Evolutionary conservation across 2,888 invertebrate species (phyloP), one percentile per base, ranked within the genome.

Genomic region (Hirtodrosophila alboralis): DNA sequence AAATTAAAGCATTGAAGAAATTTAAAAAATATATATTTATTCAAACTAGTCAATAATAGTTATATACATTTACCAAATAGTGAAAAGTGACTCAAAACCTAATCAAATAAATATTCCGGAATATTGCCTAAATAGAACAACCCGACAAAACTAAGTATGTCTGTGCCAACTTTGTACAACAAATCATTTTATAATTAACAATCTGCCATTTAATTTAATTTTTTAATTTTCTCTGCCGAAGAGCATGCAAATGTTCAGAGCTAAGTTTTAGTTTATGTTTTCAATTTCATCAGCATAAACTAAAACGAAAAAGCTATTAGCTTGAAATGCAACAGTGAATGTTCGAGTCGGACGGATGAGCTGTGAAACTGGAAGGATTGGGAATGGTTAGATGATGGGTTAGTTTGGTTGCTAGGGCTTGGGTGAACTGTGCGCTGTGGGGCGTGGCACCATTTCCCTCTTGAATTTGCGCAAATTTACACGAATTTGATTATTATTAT

Each of bases 401-500:
- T 26, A n/a, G 4, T 4, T 8, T 4, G 27, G 21, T 7, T 3
- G 30, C 6, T 14, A 2, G 23, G 38, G 12, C 2, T 12, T 14
- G 4, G 6, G 26, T 18, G 34, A 26, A 16, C 3, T 4, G 21
- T 7, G 31, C 4, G 38, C 9, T 36, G 7, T 6, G 41, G 49
- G 58, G 44, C 68, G 58, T 63, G 75, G 64, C 72, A 72, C 44
- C 72, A 84, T 83, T 81, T 81, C 79, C 85, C 65, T 63, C 69
- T 76, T 72, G 83, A 79, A 79, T 81, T 84, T 81, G 79, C 76
- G 66, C 75, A 81, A 81, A 84, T 84, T 84, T 84, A 81, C 79
- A 84, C 84, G 75, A 81, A 81, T 81, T 81, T 84, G 85, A 84
- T 81, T 81, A 81, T 81, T 81, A 84, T 79, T 78, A 84, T 84